Conservation (phyloP, 2,113 vertebrate species). For the Oncorhynchus clarkii region DNA sequence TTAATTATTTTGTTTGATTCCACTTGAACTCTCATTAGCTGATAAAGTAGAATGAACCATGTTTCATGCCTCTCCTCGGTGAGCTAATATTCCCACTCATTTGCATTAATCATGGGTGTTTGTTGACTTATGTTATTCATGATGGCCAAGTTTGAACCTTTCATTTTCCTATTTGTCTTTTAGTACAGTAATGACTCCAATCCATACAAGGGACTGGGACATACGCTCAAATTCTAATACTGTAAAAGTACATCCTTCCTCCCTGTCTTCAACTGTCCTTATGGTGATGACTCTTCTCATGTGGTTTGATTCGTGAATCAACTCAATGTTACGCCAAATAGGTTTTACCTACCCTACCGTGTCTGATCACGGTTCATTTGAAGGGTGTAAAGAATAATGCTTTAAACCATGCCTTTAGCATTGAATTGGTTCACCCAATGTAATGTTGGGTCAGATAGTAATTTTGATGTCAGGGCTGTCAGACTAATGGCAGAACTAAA, state of each 20-base stretch:
- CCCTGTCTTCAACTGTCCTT: too few species aligned
- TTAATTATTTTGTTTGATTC: not conserved
- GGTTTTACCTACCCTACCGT: too few species aligned
- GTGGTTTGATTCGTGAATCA: too few species aligned
- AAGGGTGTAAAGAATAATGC: too few species aligned
- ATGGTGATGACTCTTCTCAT: too few species aligned
- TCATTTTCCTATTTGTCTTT: not conserved
- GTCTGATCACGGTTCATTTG: too few species aligned
- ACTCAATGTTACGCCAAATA: too few species aligned
- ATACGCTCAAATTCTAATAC: too few species aligned
- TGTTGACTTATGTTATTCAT: not conserved
- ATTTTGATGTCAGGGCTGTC: not conserved
- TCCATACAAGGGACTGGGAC: too few species aligned
- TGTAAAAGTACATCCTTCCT: too few species aligned
- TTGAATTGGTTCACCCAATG: not conserved
- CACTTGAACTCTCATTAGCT: not conserved
- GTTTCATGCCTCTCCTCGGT: not conserved
- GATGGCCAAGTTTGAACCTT: not conserved
- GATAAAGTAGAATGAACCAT: not conserved
- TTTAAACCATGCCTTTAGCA: too few species aligned
- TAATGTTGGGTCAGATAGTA: not conserved
- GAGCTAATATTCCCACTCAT: not conserved
- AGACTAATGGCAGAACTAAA: not conserved
- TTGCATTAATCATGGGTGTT: not conserved
- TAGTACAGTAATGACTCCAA: not conserved